Conservation (phyloP, 2,113 vertebrate genomes). For the Micromys minutus region DNA sequence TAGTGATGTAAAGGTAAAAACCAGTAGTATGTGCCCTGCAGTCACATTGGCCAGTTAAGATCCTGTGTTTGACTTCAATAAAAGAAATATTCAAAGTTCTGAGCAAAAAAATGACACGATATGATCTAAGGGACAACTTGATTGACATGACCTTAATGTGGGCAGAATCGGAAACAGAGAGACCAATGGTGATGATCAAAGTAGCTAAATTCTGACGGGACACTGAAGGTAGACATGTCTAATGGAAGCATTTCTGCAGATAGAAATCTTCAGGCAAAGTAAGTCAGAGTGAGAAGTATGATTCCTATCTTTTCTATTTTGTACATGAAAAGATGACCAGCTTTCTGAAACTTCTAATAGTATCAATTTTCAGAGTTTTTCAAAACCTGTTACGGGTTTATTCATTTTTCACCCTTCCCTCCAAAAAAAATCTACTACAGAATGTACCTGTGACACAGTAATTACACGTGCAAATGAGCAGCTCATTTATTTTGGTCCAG, state of each 20-base stretch:
- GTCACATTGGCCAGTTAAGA: neutral
- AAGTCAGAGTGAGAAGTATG: neutral
- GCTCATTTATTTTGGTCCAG: slow-evolving; percentile 74
- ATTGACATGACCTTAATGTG: neutral
- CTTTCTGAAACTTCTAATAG: neutral
- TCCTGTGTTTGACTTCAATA: neutral
- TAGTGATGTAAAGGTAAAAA: neutral
- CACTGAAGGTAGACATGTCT: slow-evolving; percentile 50
- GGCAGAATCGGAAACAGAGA: neutral
- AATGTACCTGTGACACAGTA: slow-evolving; percentile 44
- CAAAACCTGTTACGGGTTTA: neutral
- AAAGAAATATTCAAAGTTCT: neutral
- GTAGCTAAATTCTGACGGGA: neutral
- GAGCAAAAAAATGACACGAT: neutral
- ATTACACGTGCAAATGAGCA: slow-evolving; percentile 56
- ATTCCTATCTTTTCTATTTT: neutral
- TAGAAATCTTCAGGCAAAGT: slow-evolving; percentile 50
- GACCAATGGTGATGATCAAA: neutral
- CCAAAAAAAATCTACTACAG: neutral
- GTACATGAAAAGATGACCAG: neutral
- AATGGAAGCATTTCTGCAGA: slow-evolving; percentile 64
- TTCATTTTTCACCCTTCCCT: neutral
- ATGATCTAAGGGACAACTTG: neutral
- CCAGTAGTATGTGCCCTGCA: neutral
- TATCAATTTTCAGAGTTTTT: neutral